These are phyloP conservation scores for Sipha maydis DNA, from an alignment of 2,888 invertebrate genomes.

Conservation along the genomic window DNA sequence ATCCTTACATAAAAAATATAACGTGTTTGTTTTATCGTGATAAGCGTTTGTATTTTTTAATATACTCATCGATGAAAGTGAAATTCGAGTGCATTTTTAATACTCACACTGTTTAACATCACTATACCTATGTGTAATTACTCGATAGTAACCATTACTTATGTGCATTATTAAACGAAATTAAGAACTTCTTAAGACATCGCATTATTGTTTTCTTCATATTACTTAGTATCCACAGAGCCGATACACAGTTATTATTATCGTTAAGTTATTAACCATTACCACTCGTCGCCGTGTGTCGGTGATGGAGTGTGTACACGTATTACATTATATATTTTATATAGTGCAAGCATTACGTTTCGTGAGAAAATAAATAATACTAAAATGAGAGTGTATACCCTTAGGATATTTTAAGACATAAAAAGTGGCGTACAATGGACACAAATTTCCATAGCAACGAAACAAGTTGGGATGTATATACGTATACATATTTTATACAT, in stretches of 20 bases:
- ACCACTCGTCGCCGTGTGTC: neutral
- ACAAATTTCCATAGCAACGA: conserved; percentile 1
- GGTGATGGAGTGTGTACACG: neutral
- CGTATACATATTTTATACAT: neutral
- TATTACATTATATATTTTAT: no score
- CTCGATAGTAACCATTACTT: neutral
- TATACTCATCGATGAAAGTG: no score
- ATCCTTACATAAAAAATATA: no score
- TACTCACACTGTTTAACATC: neutral
- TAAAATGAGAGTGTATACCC: neutral
- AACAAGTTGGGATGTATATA: neutral
- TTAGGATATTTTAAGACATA: neutral
- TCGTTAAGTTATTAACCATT: neutral
- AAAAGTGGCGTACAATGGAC: neutral
- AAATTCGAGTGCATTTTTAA: no score
- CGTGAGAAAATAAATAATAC: neutral
- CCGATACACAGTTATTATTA: neutral
- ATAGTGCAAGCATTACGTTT: neutral
- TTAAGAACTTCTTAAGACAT: neutral
- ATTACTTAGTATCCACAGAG: neutral
- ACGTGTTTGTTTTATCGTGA: no score
- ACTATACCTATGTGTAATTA: neutral
- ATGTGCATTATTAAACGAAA: neutral
- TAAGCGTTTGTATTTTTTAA: no score
- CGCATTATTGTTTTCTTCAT: neutral